Conservation (phyloP, 1,140 invertebrate genomes). For the Tetragonula clypearis region DNA sequence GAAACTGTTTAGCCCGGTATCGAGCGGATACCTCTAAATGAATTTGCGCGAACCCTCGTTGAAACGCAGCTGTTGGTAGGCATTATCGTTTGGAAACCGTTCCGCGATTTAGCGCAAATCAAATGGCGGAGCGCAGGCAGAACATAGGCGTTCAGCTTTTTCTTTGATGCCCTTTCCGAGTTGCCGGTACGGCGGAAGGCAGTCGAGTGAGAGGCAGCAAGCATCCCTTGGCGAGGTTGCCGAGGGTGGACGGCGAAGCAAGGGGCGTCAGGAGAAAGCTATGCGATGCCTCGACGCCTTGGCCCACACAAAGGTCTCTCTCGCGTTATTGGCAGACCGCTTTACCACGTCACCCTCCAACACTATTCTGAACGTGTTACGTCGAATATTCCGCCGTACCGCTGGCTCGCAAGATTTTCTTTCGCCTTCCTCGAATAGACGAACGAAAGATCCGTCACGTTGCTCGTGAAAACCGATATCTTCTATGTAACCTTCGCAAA, state of each 20-base stretch:
- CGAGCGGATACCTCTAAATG: constrained; percentile 29
- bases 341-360: constrained; percentile 68
- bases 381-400: constrained; percentile 66
- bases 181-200: constrained; percentile 55
- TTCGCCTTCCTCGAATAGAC: constrained; percentile 59
- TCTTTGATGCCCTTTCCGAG: constrained; percentile 72
- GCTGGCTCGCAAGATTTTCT: constrained; percentile 67
- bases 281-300: constrained; percentile 68
- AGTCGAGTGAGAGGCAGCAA: constrained; percentile 68
- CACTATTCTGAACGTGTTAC: constrained; percentile 65
- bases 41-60: constrained; percentile 29
- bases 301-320: constrained; percentile 64
- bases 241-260: constrained; percentile 22
- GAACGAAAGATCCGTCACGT: constrained; percentile 66
- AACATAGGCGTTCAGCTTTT: constrained; percentile 60
- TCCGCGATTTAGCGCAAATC: constrained; percentile 65
- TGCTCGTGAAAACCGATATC: constrained; percentile 67
- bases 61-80: constrained; percentile 62
- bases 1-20: constrained; percentile 7
- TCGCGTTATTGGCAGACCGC: constrained; percentile 70
- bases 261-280: constrained; percentile 55
- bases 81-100: constrained; percentile 60
- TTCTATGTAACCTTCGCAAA: constrained; percentile 64
- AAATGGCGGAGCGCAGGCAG: constrained; percentile 55
- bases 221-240: constrained; percentile 53